phyloP scores from a whole-genome alignment of 2,113 vertebrate species.

The Rissa tridactyla region DNA sequence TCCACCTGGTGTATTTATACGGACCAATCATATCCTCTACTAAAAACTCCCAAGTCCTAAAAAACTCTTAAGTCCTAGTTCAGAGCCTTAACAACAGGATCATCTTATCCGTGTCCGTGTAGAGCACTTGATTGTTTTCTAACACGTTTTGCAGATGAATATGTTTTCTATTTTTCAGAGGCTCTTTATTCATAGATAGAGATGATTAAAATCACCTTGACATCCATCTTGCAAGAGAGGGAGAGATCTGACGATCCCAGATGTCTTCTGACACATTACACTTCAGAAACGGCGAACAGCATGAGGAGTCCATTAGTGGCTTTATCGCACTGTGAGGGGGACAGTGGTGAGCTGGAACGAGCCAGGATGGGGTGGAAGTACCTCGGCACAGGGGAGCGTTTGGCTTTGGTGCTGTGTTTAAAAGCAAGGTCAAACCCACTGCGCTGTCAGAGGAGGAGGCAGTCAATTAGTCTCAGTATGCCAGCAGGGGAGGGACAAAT shows the following conservation, averaged over 20 bases:
- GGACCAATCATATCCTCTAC: not conserved
- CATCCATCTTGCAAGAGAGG: not conserved
- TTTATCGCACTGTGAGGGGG: not conserved
- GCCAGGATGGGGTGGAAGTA: not conserved
- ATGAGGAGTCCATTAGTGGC: not conserved
- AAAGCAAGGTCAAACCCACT: slow-evolving; percentile 42
- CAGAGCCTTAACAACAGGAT: not conserved
- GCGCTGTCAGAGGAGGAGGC: not conserved
- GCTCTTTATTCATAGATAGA: not conserved
- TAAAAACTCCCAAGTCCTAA: not conserved
- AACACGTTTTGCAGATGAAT: not conserved
- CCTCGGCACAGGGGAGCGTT: not conserved
- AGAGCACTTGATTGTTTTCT: not conserved
- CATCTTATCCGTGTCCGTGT: not conserved
- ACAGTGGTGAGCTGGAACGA: not conserved
- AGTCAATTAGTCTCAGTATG: slow-evolving; percentile 58
- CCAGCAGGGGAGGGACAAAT: slow-evolving; percentile 55
- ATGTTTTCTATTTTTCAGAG: slow-evolving; percentile 15
- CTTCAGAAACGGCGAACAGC: not conserved
- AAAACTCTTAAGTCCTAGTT: not conserved
- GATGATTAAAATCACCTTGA: slow-evolving; percentile 48
- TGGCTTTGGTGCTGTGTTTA: not conserved
- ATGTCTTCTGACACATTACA: not conserved
- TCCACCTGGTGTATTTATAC: slow-evolving; percentile 62
- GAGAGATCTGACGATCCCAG: not conserved